A percentile compares a stretch with the other conserved stretches of the same genome.
Evolutionary conservation across 2,797 vertebrate genomes (phyloP).

Genomic region (Mormyrops attenuatus): DNA sequence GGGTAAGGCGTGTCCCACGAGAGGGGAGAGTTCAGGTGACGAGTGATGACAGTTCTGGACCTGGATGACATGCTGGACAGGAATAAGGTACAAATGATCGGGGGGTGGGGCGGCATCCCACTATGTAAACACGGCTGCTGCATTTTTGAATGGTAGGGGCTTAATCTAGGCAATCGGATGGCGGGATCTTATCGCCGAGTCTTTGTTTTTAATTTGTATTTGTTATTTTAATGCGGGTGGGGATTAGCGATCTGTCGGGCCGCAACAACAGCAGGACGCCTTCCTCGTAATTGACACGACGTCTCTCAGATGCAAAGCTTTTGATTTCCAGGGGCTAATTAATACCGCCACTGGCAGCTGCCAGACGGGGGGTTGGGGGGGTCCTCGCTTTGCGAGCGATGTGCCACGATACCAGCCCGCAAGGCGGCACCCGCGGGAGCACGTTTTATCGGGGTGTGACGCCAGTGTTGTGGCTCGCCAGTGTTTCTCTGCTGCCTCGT

Average conservation of each 20-base stretch:
- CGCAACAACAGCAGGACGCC: neutral
- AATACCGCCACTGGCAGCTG: constrained; percentile 11
- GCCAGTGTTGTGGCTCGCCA: neutral
- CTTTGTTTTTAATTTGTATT: neutral
- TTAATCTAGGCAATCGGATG: neutral
- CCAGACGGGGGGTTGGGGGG: neutral
- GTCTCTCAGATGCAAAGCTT: constrained; percentile 15
- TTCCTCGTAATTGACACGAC: neutral
- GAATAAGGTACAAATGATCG: constrained; percentile 74
- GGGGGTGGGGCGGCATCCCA: neutral
- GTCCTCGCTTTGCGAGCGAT: neutral
- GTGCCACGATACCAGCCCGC: neutral
- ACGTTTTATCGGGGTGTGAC: neutral
- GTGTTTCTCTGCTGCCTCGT: neutral
- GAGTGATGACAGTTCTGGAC: constrained; percentile 88
- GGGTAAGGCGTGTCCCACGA: constrained; percentile 45
- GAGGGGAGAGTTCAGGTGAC: constrained; percentile 76
- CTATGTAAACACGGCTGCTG: neutral
- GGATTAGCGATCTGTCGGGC: neutral
- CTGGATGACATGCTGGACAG: constrained; percentile 86
- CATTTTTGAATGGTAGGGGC: neutral
- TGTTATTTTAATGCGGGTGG: neutral
- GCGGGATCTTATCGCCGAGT: neutral
- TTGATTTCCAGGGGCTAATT: constrained; percentile 26
- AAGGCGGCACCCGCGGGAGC: neutral